Evolutionary conservation across 2,888 invertebrate species (phyloP), one percentile per base, ranked within the genome.

Genomic region (Gryllus longicercus): DNA sequence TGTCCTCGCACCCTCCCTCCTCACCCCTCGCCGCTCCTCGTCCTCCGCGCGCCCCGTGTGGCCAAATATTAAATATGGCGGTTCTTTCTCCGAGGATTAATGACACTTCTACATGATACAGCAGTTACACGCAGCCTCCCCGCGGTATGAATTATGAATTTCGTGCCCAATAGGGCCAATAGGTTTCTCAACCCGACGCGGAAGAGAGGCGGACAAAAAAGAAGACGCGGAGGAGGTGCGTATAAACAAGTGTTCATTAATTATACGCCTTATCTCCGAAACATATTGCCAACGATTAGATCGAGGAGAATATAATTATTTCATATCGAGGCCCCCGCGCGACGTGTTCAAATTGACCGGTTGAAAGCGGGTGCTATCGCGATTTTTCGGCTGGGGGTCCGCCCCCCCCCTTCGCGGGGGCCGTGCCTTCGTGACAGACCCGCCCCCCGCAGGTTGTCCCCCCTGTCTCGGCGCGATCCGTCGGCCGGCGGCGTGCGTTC

Each of bases 11-110:
- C 63, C n/a, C n/a, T 63, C 14, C 63, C 63, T 5, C 63, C 63
- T 5, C 63, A 16, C 63, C 18, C 63, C 14, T 11, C 63, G 16
- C 5, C 63, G 16, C 14, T 63, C 63, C 63, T 18, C n/a, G 14
- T 63, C n/a, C 63, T 63, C 63, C 16, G n/a, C n/a, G 3, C 63
- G n/a, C 63, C n/a, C 63, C 63, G 63, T 63, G 63, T 63, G 63
- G 63, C 63, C 63, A 63, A 63, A 63, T 63, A 63, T 63, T 63
- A 63, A 63, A 63, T 63, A 63, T 63, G n/a, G 63, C 63, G 16
- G n/a, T 18, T 63, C 63, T 63, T 38, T 63, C 63, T 63, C 63
- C n/a, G 16, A 63, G 63, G 63, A 63, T 63, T 63, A 63, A 63
- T 63, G 63, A n/a, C 63, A 63, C 63, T 63, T 63, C 16, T 63